Evolutionary conservation across 1,140 invertebrate species (phyloP).

Genomic region (Drosophila persimilis): DNA sequence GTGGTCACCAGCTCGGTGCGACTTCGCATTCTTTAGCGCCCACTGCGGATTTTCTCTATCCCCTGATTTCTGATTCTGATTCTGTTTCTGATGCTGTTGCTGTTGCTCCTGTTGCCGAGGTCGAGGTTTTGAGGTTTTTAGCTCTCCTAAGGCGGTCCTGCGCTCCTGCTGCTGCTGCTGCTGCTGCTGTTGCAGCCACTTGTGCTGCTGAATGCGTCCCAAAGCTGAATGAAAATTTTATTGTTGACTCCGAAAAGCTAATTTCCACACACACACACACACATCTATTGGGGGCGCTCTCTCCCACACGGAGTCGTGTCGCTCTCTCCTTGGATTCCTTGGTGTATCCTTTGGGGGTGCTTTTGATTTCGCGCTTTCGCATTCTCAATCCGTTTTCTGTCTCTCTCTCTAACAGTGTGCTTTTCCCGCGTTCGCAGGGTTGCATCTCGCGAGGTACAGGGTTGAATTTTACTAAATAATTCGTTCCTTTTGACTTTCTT

Average conservation of each 20-base stretch:
- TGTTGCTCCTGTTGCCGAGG: slow-evolving; percentile 9
- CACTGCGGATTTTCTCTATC: slow-evolving; percentile 19
- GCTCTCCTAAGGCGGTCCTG: slow-evolving; percentile 8
- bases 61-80: neutral
- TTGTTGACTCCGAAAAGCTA: slow-evolving; percentile 57
- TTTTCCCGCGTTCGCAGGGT: no score
- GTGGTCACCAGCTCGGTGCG: slow-evolving; percentile 81
- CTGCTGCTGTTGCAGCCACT: slow-evolving; percentile 32
- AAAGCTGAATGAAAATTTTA: slow-evolving; percentile 65
- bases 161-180: slow-evolving; percentile 15
- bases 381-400: no score
- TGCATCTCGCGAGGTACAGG: no score
- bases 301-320: no score
- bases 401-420: no score
- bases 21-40: slow-evolving; percentile 73
- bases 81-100: neutral
- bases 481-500: no score
- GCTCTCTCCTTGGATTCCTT: no score
- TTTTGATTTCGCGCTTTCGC: no score
- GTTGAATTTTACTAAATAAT: no score
- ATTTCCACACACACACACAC: slow-evolving; percentile 12
- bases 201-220: slow-evolving; percentile 10
- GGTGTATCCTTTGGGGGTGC: no score
- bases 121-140: no score
- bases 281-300: neutral